Base-by-base conservation (phyloP, 2,113 vertebrate species). In the Alosa alosa region DNA sequence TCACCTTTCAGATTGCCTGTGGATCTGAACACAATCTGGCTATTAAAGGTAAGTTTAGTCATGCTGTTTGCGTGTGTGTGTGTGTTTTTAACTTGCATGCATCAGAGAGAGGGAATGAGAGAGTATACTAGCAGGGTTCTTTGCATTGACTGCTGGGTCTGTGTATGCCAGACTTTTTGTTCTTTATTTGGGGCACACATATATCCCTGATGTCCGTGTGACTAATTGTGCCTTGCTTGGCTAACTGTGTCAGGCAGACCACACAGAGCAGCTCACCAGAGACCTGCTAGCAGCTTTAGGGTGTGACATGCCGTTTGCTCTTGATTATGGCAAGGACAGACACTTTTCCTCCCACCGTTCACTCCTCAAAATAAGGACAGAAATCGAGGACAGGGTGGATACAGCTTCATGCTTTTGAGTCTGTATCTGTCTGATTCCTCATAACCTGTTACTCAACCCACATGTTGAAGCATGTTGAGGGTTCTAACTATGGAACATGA, bases 1-100 rank as follows among this genome's bases (percentile, higher is more conserved):
- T 78, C 68, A 87, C 52, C 46, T 50, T 95, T 83, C 94, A 99
- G 98, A 93, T 99, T 0, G 93, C 96, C 0, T 99, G 97, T 93
- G 97, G 97, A 90, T 98, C 97, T n/a, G 97, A 99, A 91, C 98
- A 99, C 91, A 99, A 96, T 93, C 95, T 98, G 86, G 97, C 97
- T 83, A 89, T 97, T 92, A 93, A 97, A 88, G 96, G 98, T 99
- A 90, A 97, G 97, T 96, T 85, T 86, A 82, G 6, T 20, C 36
- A 15, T 85, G 72, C 31, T 31, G 31, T 31, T 31, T 81, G 7
- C 39, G 72, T 75, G 72, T 78, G 31, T 78, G 72, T 64, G 60
- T 25, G 60, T 64, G 60, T 64, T 5, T 25, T 20, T 64, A 3
- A 20, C 22, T 18, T 18, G 52, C 46, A 11, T 47, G 10, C 46